Conservation (phyloP, 2,113 vertebrate species). For the Saccopteryx leptura region DNA sequence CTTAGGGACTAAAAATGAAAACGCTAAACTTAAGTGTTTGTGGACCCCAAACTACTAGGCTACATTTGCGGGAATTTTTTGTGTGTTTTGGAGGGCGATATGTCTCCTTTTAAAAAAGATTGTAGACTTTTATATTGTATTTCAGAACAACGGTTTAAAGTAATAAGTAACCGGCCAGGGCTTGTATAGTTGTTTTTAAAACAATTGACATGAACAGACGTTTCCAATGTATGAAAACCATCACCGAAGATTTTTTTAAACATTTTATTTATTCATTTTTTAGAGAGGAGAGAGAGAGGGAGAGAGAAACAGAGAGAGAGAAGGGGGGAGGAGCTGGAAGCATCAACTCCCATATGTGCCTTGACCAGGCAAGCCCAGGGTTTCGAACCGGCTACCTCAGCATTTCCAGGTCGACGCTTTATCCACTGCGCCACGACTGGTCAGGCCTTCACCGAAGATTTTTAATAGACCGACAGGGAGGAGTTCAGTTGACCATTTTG, state of each 20-base stretch:
- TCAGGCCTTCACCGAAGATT: neutral
- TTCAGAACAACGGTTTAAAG: neutral
- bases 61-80: neutral
- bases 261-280: too few species aligned
- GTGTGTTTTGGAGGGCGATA: neutral
- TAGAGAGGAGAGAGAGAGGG: too few species aligned
- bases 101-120: neutral
- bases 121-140: neutral
- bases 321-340: too few species aligned
- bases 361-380: too few species aligned
- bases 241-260: neutral
- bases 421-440: too few species aligned
- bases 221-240: neutral
- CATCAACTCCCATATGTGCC: too few species aligned
- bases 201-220: neutral
- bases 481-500: neutral
- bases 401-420: too few species aligned
- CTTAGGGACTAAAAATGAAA: conserved; percentile 21
- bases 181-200: neutral
- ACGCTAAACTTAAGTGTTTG: neutral
- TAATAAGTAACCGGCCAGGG: neutral
- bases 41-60: neutral
- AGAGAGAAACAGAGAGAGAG: too few species aligned
- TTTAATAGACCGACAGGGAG: neutral
- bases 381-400: too few species aligned